Conservation (phyloP, 2,113 vertebrate genomes). For the Aleadryas rufinucha region DNA sequence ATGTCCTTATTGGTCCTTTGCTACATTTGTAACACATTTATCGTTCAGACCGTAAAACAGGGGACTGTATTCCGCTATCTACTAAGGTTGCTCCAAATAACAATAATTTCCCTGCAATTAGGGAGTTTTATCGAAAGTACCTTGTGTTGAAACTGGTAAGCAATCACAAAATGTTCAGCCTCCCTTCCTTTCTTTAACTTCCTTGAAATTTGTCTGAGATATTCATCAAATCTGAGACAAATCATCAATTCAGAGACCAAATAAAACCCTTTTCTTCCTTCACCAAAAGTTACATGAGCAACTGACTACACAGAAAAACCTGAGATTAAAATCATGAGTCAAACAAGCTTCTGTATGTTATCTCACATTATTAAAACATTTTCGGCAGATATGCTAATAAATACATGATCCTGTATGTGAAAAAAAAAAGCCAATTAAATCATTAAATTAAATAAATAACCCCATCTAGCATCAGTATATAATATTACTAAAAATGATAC, state of each 20-base stretch:
- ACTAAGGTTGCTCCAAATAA: not conserved
- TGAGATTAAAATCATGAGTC: not conserved
- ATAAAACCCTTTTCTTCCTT: not conserved
- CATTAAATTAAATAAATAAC: not conserved
- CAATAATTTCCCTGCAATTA: not conserved
- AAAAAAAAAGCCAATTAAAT: not conserved
- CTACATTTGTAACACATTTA: not conserved
- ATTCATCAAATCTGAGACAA: not conserved
- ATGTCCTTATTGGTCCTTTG: not conserved
- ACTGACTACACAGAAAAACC: not conserved
- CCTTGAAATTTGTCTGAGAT: not conserved
- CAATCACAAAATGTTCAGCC: not conserved
- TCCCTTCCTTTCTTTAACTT: not conserved
- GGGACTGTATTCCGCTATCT: not conserved
- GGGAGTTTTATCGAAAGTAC: not conserved
- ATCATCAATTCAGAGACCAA: not conserved
- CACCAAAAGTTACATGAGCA: not conserved
- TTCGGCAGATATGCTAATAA: not conserved
- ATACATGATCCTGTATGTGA: fast-evolving
- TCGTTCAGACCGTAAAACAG: not conserved
- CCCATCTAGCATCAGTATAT: not conserved
- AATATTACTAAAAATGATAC: not conserved
- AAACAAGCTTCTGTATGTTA: not conserved
- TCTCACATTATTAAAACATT: not conserved
- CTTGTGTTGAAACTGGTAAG: not conserved